Evolutionary conservation across 2,113 vertebrate genomes (phyloP), one percentile per base, ranked within the genome.

Genomic region (Gadus chalcogrammus): DNA sequence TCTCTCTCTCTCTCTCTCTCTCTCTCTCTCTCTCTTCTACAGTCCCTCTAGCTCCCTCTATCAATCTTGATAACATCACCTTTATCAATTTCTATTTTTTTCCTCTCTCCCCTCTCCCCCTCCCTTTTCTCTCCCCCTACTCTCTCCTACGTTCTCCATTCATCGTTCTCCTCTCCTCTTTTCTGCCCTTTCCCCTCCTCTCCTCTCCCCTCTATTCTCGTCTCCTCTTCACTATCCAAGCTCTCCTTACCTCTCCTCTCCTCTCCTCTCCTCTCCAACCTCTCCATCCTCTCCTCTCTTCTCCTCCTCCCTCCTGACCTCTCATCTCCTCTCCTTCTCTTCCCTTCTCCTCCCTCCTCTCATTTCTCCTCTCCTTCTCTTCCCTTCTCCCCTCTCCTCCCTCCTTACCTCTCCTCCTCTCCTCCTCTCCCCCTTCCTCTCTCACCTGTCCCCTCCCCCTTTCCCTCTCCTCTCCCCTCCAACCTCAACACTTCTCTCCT

Each of bases 401-500:
- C 22, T 24, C 22, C 22, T 24, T 24, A 24, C 22, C 5, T 4
- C 31, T 31, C 11, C 12, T 55, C 59, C 61, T 3, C 52, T 55
- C 52, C 58, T 60, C 9, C 18, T 20, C 27, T 18, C 15, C 61
- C 27, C 61, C 13, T 0, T 28, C 9, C 18, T 18, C 0, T 22
- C 64, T 79, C 22, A 75, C 83, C 66, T 60, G 83, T 66, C 60
- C 55, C 5, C 78, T 16, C 71, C 61, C 69, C 65, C 20, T 22
- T 17, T 61, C 9, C 20, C 62, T 15, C 28, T 27, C 27, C 24
- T 64, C 67, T 15, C 64, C 42, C 13, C 9, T 24, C 20, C 18
- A 17, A 1, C 7, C 16, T 63, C 12, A 20, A 13, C 22, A 52
- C 18, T 55, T 12, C 62, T 15, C 28, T 27, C 27, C 24, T 64